A percentile compares a stretch with the other conserved stretches of the same genome.
Evolutionary conservation across 2,797 vertebrate genomes (phyloP).

Genomic region (Pangasius krempfi): DNA sequence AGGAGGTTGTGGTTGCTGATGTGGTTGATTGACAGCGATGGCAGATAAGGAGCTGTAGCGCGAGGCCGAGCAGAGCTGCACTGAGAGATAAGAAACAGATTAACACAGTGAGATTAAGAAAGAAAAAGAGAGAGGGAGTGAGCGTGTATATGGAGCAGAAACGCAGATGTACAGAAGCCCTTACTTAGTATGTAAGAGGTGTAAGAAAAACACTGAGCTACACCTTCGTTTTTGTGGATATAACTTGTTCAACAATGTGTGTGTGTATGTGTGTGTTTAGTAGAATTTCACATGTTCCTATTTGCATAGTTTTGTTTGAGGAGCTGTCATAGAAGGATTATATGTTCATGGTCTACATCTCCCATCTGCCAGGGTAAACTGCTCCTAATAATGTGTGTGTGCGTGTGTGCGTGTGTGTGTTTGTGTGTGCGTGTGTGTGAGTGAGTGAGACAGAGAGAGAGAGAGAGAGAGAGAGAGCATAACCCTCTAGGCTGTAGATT

Average conservation of each 20-base stretch:
- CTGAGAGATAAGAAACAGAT: constrained; percentile 75
- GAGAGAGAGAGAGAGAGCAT: neutral
- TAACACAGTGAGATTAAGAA: constrained; percentile 56
- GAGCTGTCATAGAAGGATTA: constrained; percentile 37
- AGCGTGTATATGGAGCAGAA: constrained; percentile 21
- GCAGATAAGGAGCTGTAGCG: constrained; percentile 73
- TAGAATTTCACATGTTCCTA: neutral
- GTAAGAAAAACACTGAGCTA: constrained; percentile 12
- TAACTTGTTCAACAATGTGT: constrained; percentile 52
- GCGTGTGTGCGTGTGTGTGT: neutral
- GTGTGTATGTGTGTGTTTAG: constrained; percentile 15
- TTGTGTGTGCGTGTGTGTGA: constrained; percentile 13
- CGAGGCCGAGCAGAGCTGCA: constrained; percentile 73
- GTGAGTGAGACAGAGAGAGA: neutral
- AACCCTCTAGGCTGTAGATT: neutral
- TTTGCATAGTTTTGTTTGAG: constrained; percentile 40
- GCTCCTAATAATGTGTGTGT: constrained; percentile 26
- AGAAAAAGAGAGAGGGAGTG: constrained; percentile 19
- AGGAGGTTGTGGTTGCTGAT: constrained; percentile 69
- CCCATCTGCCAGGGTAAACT: constrained; percentile 36
- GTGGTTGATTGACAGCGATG: constrained; percentile 76
- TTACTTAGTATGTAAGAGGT: constrained; percentile 22
- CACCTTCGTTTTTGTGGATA: constrained; percentile 35
- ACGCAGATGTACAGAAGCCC: constrained; percentile 20
- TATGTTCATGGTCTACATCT: constrained; percentile 42